phyloP scores from a whole-genome alignment of 1,140 invertebrate genomes.

The Bombus turneri region DNA sequence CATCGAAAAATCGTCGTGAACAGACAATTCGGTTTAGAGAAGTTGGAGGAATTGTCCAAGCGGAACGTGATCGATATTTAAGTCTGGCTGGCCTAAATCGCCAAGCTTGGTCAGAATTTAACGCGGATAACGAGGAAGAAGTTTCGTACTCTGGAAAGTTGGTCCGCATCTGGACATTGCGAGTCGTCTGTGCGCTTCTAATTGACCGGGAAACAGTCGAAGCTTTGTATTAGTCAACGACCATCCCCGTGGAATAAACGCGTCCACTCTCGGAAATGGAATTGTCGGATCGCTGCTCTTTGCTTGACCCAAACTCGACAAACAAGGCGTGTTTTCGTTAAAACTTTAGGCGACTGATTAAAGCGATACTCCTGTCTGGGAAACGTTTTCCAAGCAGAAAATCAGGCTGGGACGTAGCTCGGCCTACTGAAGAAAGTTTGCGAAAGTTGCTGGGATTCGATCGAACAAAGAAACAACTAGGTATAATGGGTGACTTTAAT shows the following conservation, averaged over 20 bases:
- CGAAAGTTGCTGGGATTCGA: not conserved
- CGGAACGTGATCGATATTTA: not conserved
- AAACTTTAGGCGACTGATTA: constrained; percentile 24
- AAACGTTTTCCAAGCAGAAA: not conserved
- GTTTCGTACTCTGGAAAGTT: constrained; percentile 37
- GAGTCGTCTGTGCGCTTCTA: constrained; percentile 42
- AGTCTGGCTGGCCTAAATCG: not conserved
- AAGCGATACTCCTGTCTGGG: not conserved
- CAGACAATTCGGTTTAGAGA: not conserved
- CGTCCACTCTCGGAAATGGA: constrained; percentile 6
- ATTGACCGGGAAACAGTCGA: constrained; percentile 61
- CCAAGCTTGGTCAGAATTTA: not conserved
- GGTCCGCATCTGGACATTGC: not conserved
- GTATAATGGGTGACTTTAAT: not conserved
- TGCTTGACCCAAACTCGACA: constrained; percentile 7
- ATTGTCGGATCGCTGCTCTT: constrained; percentile 24
- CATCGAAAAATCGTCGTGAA: not conserved
- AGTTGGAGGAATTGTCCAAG: not conserved
- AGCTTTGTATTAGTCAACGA: constrained; percentile 47
- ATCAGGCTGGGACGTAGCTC: too few relatives aligned
- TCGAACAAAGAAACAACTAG: not conserved
- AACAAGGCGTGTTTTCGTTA: constrained; percentile 29
- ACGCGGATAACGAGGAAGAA: constrained; percentile 32
- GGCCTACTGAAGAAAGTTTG: too few relatives aligned
- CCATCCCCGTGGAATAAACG: constrained; percentile 10